Conservation (phyloP, 2,113 vertebrate genomes). For the Phrynosoma platyrhinos region DNA sequence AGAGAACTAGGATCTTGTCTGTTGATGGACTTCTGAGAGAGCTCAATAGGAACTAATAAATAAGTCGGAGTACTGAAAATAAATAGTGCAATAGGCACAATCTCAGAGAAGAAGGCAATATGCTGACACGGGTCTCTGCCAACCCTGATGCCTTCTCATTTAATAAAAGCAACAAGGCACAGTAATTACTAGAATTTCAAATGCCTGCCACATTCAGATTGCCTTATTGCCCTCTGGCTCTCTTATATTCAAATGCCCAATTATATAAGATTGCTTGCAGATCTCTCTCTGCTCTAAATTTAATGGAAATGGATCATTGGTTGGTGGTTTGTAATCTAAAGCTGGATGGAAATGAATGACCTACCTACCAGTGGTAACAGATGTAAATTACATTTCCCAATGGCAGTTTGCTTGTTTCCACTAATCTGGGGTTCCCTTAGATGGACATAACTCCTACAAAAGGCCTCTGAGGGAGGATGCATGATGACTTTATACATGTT, state of each 20-base stretch:
- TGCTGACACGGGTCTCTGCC: constrained; percentile 26
- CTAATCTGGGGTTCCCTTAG: neutral
- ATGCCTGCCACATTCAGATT: constrained; percentile 39
- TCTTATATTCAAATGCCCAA: constrained; percentile 1
- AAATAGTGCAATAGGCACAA: constrained; percentile 30
- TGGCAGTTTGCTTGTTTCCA: neutral
- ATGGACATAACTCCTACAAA: neutral
- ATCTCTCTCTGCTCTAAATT: neutral
- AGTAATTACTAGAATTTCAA: constrained; percentile 27
- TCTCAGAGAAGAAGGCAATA: constrained; percentile 40
- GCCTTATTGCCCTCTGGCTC: constrained; percentile 32
- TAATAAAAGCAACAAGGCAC: constrained; percentile 32
- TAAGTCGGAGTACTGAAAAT: constrained; percentile 39
- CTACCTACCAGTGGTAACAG: neutral
- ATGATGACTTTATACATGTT: constrained; percentile 4
- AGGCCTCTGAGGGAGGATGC: neutral
- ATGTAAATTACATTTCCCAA: neutral
- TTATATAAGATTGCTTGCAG: constrained; percentile 7
- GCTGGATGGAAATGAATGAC: neutral
- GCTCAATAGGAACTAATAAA: constrained; percentile 55
- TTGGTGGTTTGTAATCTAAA: constrained; percentile 5
- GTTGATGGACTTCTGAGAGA: constrained; percentile 46
- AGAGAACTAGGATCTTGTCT: constrained; percentile 28
- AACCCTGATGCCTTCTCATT: constrained; percentile 15
- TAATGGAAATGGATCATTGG: constrained; percentile 12